Evolutionary conservation across 2,888 invertebrate species (phyloP), one percentile per base, ranked within the genome.

Genomic region (Fragum sueziense): DNA sequence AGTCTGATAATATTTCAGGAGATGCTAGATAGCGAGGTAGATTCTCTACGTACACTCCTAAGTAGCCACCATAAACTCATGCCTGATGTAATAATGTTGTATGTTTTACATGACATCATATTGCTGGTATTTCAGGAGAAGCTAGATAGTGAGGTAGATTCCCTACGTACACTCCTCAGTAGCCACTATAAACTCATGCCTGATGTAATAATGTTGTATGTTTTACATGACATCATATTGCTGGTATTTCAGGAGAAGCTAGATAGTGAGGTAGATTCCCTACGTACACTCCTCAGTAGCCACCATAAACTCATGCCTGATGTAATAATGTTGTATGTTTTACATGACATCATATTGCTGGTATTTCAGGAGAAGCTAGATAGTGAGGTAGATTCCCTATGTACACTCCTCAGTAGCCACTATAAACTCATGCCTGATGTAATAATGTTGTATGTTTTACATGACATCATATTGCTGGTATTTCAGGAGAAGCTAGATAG

Each of bases 271-370:
- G 92, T 91, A 67, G 77, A 82, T 22, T 79, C 77, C 33, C 89
- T 91, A 74, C 95, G 95, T 88, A 93, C 93, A 3, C 92, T 95
- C 17, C 94, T 96, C 85, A 94, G 94, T 22, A 94, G 94, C 34
- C 96, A 97, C 90, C 95, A 96, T 85, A 95, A 95, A 90, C 93
- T 97, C 29, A 96, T 97, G 94, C 95, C 95, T 33, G 96, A 96
- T 88, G 95, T 96, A 59, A 95, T n/a, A n/a, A n/a, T n/a, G n/a
- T n/a, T n/a, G n/a, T n/a, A n/a, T n/a, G n/a, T n/a, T n/a, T n/a
- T n/a, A n/a, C n/a, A n/a, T n/a, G n/a, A n/a, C n/a, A n/a, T n/a
- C n/a, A n/a, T n/a, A n/a, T n/a, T n/a, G n/a, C n/a, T n/a, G n/a
- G n/a, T n/a, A 37, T 37, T 37, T 37, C 37, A 90, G 90, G 90